These are phyloP conservation scores for Tribolium freemani DNA, from an alignment of 2,888 invertebrate genomes.

Conservation along the genomic window DNA sequence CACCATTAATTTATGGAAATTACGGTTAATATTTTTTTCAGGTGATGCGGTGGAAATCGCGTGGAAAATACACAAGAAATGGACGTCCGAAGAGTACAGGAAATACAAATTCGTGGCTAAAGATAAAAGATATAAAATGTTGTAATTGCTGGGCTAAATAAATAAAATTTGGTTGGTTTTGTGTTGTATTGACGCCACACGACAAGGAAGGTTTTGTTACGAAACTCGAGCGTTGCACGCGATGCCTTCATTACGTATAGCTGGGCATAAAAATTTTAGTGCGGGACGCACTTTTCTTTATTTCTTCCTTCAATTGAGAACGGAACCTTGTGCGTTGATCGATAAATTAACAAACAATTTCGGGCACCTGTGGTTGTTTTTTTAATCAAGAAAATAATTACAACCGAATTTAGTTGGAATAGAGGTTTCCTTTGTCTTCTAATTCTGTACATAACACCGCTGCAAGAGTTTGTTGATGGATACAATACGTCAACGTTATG, in stretches of 20 bases:
- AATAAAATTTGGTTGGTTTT: neutral
- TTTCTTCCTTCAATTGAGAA: neutral
- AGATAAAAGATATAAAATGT: constrained; percentile 10
- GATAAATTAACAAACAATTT: neutral
- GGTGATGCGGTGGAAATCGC: constrained; percentile 60
- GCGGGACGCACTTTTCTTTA: neutral
- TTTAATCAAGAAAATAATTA: neutral
- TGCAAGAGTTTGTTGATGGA: neutral
- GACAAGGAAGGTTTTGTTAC: neutral
- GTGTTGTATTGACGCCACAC: neutral
- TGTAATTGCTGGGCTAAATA: constrained; percentile 19
- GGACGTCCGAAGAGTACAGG: constrained; percentile 9
- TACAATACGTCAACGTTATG: neutral
- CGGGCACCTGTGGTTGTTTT: neutral
- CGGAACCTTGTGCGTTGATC: neutral
- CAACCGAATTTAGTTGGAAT: neutral
- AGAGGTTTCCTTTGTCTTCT: neutral
- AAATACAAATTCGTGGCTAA: constrained; percentile 16
- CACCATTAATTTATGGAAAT: constrained; percentile 30
- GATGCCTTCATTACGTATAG: neutral
- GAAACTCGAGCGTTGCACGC: neutral
- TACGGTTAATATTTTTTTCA: constrained; percentile 47
- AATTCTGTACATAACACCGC: neutral
- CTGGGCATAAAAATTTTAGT: neutral
- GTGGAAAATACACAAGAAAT: constrained; percentile 54